Conservation (phyloP, 2,888 invertebrate genomes). For the Aporophyla lueneburgensis region DNA sequence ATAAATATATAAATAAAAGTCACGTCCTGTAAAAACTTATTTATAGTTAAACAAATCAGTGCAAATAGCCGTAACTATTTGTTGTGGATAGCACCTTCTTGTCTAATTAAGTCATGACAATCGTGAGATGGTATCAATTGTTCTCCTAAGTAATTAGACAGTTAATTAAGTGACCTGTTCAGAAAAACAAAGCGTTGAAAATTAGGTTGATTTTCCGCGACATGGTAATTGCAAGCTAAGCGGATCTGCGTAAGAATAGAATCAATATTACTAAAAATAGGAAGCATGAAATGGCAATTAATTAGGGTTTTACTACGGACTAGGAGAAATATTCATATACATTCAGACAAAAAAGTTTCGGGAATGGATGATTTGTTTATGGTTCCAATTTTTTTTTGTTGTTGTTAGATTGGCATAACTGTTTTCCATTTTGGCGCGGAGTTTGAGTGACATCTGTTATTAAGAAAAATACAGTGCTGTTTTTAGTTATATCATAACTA, state of each 20-base stretch:
- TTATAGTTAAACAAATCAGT: background rate
- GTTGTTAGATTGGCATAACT: too few relatives aligned
- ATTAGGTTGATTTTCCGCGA: conserved; percentile 24
- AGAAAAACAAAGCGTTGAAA: conserved; percentile 46
- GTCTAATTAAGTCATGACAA: conserved; percentile 13
- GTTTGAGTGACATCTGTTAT: too few relatives aligned
- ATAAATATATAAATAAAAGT: background rate
- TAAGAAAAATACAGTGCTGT: too few relatives aligned
- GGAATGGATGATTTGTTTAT: too few relatives aligned
- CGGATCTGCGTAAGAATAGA: conserved; percentile 25
- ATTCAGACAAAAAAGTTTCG: too few relatives aligned
- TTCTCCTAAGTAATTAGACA: conserved; percentile 24
- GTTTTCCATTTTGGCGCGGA: too few relatives aligned
- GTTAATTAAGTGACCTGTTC: conserved; percentile 23
- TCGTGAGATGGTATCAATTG: conserved; percentile 26
- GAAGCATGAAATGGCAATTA: conserved; percentile 21
- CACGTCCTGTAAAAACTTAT: conserved; percentile 5
- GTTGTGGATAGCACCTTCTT: background rate
- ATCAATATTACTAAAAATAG: conserved; percentile 14
- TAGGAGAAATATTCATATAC: background rate
- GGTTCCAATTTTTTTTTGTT: too few relatives aligned
- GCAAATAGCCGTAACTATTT: conserved; percentile 10
- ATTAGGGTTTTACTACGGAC: background rate
- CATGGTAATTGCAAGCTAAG: conserved; percentile 10
- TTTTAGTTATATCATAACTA: too few relatives aligned